Evolutionary conservation across 1,140 invertebrate genomes (phyloP), one percentile per base, ranked within the genome.

Genomic region (Drosophila virilis): DNA sequence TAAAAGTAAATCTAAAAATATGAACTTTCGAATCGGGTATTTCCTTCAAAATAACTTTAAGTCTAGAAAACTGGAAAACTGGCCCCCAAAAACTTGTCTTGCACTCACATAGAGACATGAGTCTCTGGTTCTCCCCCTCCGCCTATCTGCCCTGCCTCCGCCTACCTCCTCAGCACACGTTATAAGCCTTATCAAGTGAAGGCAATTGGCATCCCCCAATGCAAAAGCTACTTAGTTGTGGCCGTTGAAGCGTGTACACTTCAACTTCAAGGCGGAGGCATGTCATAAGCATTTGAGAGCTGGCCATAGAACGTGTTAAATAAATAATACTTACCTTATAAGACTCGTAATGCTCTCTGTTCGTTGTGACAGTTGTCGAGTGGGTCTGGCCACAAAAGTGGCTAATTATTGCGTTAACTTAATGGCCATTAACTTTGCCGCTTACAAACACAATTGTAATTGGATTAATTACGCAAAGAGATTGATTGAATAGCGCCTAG

Each of bases 331-430:
- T 50, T 52, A 59, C 54, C 32, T 28, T 54, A 37, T 42, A 45
- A 59, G 46, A 33, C 50, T 32, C 42, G 51, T 54, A 51, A 54
- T 54, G 50, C 64, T 48, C 62, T 61, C 15, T 60, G 77, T 54
- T 59, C 50, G 82, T 76, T 88, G 83, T 88, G 82, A 85, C 82
- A 85, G 79, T 80, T 85, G 71, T 78, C 51, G 66, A 84, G 81
- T 80, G 80, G 42, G 59, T 65, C 13, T 38, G 70, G 35, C 50
- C 70, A 62, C 62, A 60, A 72, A 81, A 75, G 70, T 81, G 82
- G 82, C 61, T 82, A 78, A 86, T 85, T 85, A 78, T 72, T 70
- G 62, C 33, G 43, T 60, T 68, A 51, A 46, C 57, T 61, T 79
- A 76, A 83, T 76, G 76, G 80, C 75, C 61, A 82, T 78, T 88